Evolutionary conservation across 2,113 vertebrate genomes (phyloP).

Genomic region (Propithecus coquereli): DNA sequence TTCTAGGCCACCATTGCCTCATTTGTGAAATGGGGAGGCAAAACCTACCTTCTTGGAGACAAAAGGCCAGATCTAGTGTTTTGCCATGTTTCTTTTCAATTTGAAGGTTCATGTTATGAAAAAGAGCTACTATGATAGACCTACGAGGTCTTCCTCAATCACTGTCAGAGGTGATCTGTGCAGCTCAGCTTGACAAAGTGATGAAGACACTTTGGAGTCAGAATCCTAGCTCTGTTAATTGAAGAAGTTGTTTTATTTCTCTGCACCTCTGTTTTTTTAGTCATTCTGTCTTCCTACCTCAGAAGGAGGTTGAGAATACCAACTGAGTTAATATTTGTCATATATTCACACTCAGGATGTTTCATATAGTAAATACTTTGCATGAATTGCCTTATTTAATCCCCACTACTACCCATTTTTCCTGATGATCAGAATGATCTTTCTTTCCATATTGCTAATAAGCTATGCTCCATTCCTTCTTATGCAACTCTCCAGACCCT

Average conservation of each 20-base stretch:
- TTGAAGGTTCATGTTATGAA: neutral
- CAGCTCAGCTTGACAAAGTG: neutral
- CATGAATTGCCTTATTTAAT: neutral
- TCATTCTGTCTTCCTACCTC: too few relatives aligned
- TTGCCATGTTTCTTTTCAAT: neutral
- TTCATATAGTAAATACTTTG: neutral
- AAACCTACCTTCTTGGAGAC: neutral
- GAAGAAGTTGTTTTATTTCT: neutral
- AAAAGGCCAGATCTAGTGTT: neutral
- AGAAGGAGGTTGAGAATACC: neutral
- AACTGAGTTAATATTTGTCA: neutral
- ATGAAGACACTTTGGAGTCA: neutral
- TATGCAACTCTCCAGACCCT: too few relatives aligned
- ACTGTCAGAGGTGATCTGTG: neutral
- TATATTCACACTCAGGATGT: neutral
- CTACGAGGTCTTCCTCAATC: neutral
- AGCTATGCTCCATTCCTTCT: neutral
- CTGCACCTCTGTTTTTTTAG: neutral
- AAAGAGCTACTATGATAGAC: neutral
- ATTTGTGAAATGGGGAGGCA: neutral
- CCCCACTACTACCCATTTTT: neutral
- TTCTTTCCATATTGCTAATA: neutral
- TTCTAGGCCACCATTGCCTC: neutral
- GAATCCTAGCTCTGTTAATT: neutral
- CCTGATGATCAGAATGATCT: neutral